Conservation (phyloP, 2,888 invertebrate species). For the Athripsodes cinereus region DNA sequence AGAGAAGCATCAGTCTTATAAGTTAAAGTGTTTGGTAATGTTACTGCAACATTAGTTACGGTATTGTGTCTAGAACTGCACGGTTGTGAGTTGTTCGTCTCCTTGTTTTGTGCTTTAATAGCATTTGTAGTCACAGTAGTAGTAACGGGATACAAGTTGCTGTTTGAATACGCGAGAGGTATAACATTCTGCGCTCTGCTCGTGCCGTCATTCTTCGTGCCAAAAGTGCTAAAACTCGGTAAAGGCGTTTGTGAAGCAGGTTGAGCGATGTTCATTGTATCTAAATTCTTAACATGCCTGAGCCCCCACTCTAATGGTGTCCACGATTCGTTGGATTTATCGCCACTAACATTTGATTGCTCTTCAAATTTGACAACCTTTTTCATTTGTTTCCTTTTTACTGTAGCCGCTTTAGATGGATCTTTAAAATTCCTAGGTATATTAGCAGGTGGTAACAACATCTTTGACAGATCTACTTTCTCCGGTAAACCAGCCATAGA, state of each 20-base stretch:
- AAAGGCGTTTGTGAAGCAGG: conserved; percentile 3
- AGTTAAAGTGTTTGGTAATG: not conserved
- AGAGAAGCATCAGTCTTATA: conserved; percentile 1
- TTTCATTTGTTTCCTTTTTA: too few species aligned
- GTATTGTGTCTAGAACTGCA: too few species aligned
- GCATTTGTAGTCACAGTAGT: not conserved
- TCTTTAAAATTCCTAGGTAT: too few species aligned
- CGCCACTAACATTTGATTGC: too few species aligned
- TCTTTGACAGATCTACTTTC: not conserved
- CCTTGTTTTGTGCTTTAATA: not conserved
- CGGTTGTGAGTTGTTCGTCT: not conserved
- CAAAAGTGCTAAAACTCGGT: conserved; percentile 18
- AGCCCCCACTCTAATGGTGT: conserved; percentile 10
- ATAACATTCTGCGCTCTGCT: not conserved
- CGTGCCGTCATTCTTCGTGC: not conserved
- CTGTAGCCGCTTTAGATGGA: too few species aligned
- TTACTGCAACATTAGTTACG: not conserved
- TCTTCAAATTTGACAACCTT: too few species aligned
- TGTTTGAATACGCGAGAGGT: not conserved
- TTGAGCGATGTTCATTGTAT: too few species aligned
- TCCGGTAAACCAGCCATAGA: not conserved
- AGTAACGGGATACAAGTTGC: not conserved
- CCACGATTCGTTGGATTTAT: too few species aligned
- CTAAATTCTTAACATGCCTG: conserved; percentile 10
- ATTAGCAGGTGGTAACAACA: not conserved